phyloP scores from a whole-genome alignment of 2,797 vertebrate genomes.

The Microctenopoma stevenorrisi region DNA sequence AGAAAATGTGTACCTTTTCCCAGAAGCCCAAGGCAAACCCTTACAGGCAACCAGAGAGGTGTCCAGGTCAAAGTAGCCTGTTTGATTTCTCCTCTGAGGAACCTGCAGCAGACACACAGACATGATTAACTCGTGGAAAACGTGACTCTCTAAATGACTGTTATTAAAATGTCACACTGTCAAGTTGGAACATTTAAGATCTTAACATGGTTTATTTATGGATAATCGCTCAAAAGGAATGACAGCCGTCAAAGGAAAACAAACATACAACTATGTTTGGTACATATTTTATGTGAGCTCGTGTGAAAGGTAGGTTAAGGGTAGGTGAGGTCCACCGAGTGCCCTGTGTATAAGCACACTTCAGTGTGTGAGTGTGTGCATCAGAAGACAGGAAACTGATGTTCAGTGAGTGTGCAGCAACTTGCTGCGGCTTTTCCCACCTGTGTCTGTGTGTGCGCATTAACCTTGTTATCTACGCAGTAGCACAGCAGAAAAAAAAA shows the following conservation, averaged over 20 bases:
- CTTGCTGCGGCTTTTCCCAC: slow-evolving; percentile 5
- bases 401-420: slow-evolving; percentile 27
- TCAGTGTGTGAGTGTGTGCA: neutral
- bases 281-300: neutral
- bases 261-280: neutral
- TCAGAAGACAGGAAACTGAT: slow-evolving; percentile 39
- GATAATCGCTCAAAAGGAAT: no score
- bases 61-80: slow-evolving; percentile 98
- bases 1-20: slow-evolving; percentile 88
- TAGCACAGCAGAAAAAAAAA: slow-evolving; percentile 30
- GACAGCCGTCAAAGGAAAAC: neutral
- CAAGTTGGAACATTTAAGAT: no score
- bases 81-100: slow-evolving; percentile 96
- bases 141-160: no score
- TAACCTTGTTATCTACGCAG: slow-evolving; percentile 29
- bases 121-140: slow-evolving; percentile 24
- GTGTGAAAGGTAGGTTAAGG: neutral
- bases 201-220: neutral
- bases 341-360: neutral
- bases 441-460: slow-evolving; percentile 29
- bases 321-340: neutral
- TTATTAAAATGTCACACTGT: neutral
- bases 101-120: slow-evolving; percentile 83
- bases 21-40: slow-evolving; percentile 87
- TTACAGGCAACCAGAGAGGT: slow-evolving; percentile 90